These are phyloP conservation scores for Oreotragus oreotragus DNA, from an alignment of 2,113 vertebrate species.

Conservation along the genomic window DNA sequence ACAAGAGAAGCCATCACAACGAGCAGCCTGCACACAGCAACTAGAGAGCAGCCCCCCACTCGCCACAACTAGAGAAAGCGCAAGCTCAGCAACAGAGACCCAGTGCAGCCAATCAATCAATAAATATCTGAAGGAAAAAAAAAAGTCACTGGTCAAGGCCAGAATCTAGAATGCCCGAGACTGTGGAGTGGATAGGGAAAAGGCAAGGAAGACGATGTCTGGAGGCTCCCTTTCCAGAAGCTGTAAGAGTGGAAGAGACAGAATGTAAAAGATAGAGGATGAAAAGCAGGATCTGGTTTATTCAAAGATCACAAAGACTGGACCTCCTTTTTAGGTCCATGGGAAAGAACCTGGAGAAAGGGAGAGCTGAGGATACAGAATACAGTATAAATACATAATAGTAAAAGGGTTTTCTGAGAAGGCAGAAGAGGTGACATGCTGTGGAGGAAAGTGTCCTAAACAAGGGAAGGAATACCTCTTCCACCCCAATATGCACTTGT, in stretches of 20 bases:
- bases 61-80: background rate
- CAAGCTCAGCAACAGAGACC: background rate
- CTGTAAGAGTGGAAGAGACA: background rate
- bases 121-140: background rate
- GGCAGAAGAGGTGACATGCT: background rate
- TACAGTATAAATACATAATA: slow-evolving; percentile 3
- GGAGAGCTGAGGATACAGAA: background rate
- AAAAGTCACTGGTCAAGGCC: background rate
- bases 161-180: background rate
- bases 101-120: background rate
- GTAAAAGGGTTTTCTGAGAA: background rate
- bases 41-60: background rate
- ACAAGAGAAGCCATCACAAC: background rate
- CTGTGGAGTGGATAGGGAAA: background rate
- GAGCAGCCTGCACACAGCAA: background rate
- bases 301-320: background rate
- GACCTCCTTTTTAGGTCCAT: slow-evolving; percentile 5
- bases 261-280: background rate
- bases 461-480: background rate
- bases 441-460: background rate
- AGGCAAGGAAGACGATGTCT: background rate
- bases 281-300: background rate
- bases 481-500: background rate
- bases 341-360: background rate
- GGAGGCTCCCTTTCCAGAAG: background rate